phyloP scores from a whole-genome alignment of 2,797 vertebrate species.

The Anguilla anguilla region DNA sequence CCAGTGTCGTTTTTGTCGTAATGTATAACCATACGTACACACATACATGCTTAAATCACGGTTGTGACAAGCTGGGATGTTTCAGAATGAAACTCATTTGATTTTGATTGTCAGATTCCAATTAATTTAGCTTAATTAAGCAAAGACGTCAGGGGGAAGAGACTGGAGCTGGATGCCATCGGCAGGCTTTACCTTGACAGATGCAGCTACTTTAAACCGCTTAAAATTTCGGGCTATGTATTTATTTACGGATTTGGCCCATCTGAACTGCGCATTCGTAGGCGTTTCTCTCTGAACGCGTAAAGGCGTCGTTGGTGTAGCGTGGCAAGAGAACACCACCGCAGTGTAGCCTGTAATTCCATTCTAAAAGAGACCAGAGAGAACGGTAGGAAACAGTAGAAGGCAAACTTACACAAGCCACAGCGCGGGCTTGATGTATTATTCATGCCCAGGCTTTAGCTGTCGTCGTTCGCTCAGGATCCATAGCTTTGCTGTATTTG shows the following conservation, averaged over 20 bases:
- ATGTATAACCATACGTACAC: too few species aligned
- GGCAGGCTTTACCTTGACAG: background rate
- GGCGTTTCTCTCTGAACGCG: background rate
- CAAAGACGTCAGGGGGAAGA: background rate
- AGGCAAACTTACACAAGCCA: constrained; percentile 12
- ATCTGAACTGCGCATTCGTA: background rate
- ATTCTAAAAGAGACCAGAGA: background rate
- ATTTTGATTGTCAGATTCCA: background rate
- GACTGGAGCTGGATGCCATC: background rate
- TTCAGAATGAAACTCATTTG: too few species aligned
- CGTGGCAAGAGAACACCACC: background rate
- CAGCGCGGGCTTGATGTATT: background rate
- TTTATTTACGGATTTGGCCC: background rate
- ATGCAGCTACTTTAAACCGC: background rate
- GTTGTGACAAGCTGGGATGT: too few species aligned
- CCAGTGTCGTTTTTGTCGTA: too few species aligned
- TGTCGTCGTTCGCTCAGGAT: background rate
- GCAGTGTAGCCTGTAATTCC: background rate
- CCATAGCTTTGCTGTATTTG: background rate
- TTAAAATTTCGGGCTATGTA: background rate
- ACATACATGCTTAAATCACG: too few species aligned
- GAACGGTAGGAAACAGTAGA: constrained; percentile 1
- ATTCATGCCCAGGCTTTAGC: background rate
- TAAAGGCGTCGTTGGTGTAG: background rate
- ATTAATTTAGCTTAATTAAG: background rate